Base-by-base conservation (phyloP, 2,113 vertebrate species). In the Brachirus orientalis region DNA sequence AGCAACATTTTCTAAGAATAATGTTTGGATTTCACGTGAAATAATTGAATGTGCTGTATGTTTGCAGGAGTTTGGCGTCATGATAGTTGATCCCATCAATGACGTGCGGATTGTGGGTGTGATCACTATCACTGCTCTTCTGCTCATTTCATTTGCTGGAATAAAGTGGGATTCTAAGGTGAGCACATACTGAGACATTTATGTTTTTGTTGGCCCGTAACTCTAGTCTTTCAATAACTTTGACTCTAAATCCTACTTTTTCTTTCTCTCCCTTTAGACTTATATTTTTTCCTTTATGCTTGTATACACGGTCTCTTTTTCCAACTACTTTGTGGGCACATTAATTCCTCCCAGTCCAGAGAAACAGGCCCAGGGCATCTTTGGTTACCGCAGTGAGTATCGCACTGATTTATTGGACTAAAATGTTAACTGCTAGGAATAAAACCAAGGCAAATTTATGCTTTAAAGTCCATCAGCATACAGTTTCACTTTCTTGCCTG, bases 91-190 rank as follows among this genome's bases (percentile, higher is more conserved):
- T 53, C 47, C 17, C 0, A 0, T 60, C 41, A 94, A 93, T 4
- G 90, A 92, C 9, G 84, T 92, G 11, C 75, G 88, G 8, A 91
- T 94, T 1, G 55, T 93, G 20, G 90, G 90, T 0, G 67, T 91
- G 43, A 68, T 92, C 71, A 94, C 90, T 0, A 51, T 92, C 52
- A 93, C 86, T 0, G 0, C 80, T 35, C 88, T 94, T 38, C 80
- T 93, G 18, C 53, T 90, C 37, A 85, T 94, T 18, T 89, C 88
- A 18, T 22, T 93, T 75, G 92, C 90, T 53, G 89, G 91, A 55
- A 88, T 94, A 88, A 89, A 92, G 70, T 93, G 92, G 93, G 89
- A 91, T 58, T 88, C 90, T 8, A 93, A 93, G 90, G 90, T 91
- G 69, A 63, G 38, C 10, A 7, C n/a, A 8, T 33, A 7, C 10